Evolutionary conservation across 1,140 invertebrate genomes (phyloP), one percentile per base, ranked within the genome.

Genomic region (Neotoxoptera formosana): DNA sequence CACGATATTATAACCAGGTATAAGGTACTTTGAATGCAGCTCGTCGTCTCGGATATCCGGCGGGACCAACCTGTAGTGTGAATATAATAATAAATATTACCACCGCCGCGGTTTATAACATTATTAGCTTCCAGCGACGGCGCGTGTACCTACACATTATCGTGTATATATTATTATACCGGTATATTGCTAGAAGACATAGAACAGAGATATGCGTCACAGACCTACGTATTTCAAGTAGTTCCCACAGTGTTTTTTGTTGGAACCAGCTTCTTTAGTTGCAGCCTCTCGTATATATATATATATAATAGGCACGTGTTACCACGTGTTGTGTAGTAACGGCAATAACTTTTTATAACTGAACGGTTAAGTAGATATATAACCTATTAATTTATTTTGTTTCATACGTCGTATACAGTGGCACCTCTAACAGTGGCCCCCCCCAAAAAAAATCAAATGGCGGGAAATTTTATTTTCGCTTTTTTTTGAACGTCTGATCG

Each of bases 51-150:
- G 23, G 84, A 87, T 94, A 67, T 53, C 90, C 84, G 34, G 11
- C 21, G 93, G 89, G 81, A 83, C 51, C 67, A 81, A 89, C 86
- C 67, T 76, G 81, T 86, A 34, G 87, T 89, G 47, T n/a, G 34
- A 76, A 76, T n/a, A 76, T 76, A 76, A 76, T 76, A 76, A 76
- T 76, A 76, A 76, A 89, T 89, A 88, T 30, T 30, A 89, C 47
- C 47, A 36, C n/a, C 45, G 30, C 30, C 84, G 25, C 25, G 25
- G 41, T 47, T 47, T 30, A n/a, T 87, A 87, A 23, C 8, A 47
- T 36, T n/a, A n/a, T 76, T 84, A 87, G 45, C 84, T 45, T 47
- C 11, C 84, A 25, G 45, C 14, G 84, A 45, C n/a, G n/a, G 30
- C 14, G 30, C 14, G 14, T 76, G 11, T 76, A 76, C 60, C 30